Evolutionary conservation across 2,888 invertebrate genomes (phyloP), one percentile per base, ranked within the genome.

Genomic region (Baccha elongata): DNA sequence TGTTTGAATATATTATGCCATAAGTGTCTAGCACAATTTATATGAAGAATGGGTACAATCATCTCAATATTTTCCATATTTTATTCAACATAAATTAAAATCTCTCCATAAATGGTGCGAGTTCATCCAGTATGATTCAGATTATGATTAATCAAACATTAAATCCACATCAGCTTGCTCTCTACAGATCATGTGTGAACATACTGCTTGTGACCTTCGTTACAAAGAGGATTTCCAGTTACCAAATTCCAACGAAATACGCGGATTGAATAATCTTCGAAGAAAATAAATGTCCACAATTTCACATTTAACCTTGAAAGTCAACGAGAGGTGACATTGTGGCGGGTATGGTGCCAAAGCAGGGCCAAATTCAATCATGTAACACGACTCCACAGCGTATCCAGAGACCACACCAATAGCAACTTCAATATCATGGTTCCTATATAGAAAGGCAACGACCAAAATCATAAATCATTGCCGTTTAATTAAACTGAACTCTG

Each of bases 401-500:
- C 26, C 3, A 26, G 6, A 6, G 26, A 11, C 3, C 3, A 35
- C n/a, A 35, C 35, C 3, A 35, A 26, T 26, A n/a, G 8, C 13
- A 13, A 37, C 37, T 6, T 10, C 29, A 29, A 29, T 29, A 5
- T 10, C 29, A 29, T 29, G 42, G 42, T 19, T 42, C 10, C 42
- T 37, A 37, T 42, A 32, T 32, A 6, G 8, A 7, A 32, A 8
- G 7, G 10, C 2, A n/a, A 60, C 23, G 23, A 42, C 60, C 42
- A 42, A 42, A 60, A 15, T 60, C 42, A 26, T 60, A 60, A 60
- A 60, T 60, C 60, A 60, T 60, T 60, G 40, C 40, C 23, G 23
- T 60, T 60, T 60, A 60, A 60, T 60, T 60, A 60, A 60, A 60
- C 42, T 42, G 60, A 60, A 60, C 26, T 60, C 13, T 26, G 23